Evolutionary conservation across 2,888 invertebrate genomes (phyloP), one percentile per base, ranked within the genome.

Genomic region (Hydrotaea diabolus): DNA sequence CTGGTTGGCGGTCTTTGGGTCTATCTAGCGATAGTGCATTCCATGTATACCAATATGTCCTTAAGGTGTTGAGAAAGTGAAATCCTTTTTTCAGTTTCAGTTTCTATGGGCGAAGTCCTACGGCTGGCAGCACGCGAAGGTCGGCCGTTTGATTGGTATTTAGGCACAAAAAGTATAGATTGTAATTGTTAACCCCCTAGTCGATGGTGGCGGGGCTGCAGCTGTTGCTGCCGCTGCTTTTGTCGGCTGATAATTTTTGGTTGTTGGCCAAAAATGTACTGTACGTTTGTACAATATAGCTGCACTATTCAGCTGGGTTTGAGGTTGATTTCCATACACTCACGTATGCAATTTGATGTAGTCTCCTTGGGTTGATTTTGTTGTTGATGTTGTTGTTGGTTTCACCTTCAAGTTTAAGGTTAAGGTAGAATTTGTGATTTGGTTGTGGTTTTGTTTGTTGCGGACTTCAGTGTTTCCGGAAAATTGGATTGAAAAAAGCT

Each of bases 381-480:
- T 69, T 64, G 39, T 77, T 26, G 46, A 55, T 17, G 39, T n/a
- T 75, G 43, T 15, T 77, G 73, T 74, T 66, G 13, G 55, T 36
- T 69, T 59, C 55, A 71, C 39, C 43, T 66, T 74, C 59, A 78
- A 77, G 59, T 76, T 85, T 86, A 86, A 87, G 89, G 88, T 90
- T 90, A 90, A 90, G 90, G 89, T 90, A 88, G 88, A 89, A 89
- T 88, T 89, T 86, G 62, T 64, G 79, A 74, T 43, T 46, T 55
- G 13, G 17, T 73, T 85, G 53, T 19, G 69, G 66, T 62, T 11
- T 75, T 77, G 69, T 64, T 31, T 84, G 43, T 36, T 75, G 39
- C 53, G 21, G 49, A 76, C 9, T 39, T 39, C 66, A 36, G 66
- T 82, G 57, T 62, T 66, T 26, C 17, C 11, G 49, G 55, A 59